Percentiles rank a stretch among this genome's conserved stretches.
These are phyloP conservation scores for Crotalus horridus DNA, from an alignment of 2,113 vertebrate species.

Conservation along the genomic window DNA sequence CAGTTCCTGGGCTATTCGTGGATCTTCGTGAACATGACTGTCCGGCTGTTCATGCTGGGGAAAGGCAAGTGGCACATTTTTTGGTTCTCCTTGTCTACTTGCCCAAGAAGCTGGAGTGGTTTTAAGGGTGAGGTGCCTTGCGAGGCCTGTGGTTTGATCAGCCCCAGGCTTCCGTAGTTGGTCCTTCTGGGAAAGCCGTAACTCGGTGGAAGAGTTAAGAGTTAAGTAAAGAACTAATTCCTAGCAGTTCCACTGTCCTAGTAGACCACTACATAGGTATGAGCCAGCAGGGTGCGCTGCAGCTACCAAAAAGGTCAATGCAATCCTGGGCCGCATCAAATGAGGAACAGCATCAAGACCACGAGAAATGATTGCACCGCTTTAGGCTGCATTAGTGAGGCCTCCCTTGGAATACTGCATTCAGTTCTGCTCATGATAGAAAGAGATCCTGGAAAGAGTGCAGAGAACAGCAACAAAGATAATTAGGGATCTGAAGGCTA, in stretches of 20 bases:
- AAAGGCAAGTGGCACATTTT: conserved; percentile 77
- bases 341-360: no score
- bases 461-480: no score
- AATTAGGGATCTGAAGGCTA: no score
- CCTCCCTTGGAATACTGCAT: no score
- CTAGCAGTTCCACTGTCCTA: not conserved
- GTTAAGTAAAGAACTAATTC: not conserved
- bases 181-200: not conserved
- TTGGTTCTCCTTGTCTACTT: not conserved
- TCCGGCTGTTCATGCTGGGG: conserved; percentile 87
- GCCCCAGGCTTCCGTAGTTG: not conserved
- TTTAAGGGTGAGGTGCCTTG: not conserved
- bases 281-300: no score
- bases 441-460: no score
- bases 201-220: not conserved
- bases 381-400: no score
- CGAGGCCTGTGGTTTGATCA: not conserved
- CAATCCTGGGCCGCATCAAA: no score
- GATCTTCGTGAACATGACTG: conserved; percentile 96
- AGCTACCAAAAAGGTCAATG: no score
- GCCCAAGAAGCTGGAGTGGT: not conserved
- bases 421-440: no score
- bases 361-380: no score
- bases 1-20: conserved; percentile 97
- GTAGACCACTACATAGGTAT: no score